Conservation (phyloP, 2,797 vertebrate species). For the Enoplosus armatus region DNA sequence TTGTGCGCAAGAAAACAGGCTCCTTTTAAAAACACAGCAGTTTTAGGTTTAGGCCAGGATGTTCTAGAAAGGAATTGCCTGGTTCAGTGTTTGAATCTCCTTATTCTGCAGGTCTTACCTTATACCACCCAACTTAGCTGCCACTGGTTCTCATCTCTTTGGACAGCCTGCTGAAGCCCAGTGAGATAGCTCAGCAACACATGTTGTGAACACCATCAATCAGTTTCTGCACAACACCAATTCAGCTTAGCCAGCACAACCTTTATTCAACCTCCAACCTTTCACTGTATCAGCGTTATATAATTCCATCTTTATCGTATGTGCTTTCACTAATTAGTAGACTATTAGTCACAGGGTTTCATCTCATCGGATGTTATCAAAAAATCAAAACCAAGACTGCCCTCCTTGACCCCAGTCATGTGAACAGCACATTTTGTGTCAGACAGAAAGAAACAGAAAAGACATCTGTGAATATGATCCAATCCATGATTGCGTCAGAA, state of each 20-base stretch:
- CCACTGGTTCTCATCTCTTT: constrained; percentile 58
- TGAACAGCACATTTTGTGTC: not conserved
- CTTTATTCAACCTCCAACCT: constrained; percentile 18
- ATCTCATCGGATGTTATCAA: not conserved
- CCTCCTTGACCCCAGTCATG: not conserved
- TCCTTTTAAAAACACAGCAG: constrained; percentile 5
- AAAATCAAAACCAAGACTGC: constrained; percentile 1
- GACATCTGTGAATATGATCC: constrained; percentile 3
- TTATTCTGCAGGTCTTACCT: constrained; percentile 2
- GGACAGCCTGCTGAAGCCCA: constrained; percentile 28
- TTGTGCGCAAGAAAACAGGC: constrained; percentile 15
- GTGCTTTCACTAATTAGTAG: constrained; percentile 1
- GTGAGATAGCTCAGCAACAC: constrained; percentile 42
- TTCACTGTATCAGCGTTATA: not conserved
- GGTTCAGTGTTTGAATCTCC: constrained; percentile 27
- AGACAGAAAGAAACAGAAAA: constrained; percentile 1
- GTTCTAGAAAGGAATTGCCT: constrained; percentile 40
- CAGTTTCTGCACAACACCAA: constrained; percentile 25
- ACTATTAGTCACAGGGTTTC: not conserved
- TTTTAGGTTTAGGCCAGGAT: constrained; percentile 38
- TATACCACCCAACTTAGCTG: constrained; percentile 6
- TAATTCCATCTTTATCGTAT: not conserved
- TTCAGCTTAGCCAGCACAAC: constrained; percentile 19
- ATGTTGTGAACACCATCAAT: constrained; percentile 45
- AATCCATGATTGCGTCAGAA: not conserved